Evolutionary conservation across 2,797 vertebrate genomes (phyloP).

Genomic region (Coregonus ussuriensis): DNA sequence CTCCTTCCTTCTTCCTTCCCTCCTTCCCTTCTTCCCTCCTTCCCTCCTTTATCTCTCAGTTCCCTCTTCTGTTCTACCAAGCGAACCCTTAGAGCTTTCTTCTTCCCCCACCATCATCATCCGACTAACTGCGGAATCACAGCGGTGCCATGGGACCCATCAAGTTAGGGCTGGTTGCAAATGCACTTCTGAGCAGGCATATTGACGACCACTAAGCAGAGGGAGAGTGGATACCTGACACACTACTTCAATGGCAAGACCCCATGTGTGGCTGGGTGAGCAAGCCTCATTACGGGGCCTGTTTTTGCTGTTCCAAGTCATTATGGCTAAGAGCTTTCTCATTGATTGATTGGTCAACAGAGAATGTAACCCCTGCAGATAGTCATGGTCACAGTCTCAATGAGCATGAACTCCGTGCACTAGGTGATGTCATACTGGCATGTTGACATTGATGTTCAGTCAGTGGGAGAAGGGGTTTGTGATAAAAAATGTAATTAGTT

Average conservation of each 20-base stretch:
- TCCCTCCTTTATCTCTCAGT: background rate
- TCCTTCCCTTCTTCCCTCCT: background rate
- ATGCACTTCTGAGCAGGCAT: slow-evolving; percentile 7
- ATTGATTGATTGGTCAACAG: slow-evolving; percentile 10
- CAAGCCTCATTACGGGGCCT: background rate
- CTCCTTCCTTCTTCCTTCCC: too few relatives aligned
- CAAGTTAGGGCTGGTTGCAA: background rate
- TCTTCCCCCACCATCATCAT: too few relatives aligned
- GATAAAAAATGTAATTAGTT: background rate
- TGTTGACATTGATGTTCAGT: background rate
- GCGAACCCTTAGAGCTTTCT: background rate
- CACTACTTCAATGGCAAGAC: background rate
- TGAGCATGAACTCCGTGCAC: background rate
- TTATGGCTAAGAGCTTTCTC: slow-evolving; percentile 12
- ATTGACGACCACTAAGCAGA: background rate
- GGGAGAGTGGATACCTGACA: slow-evolving; percentile 3
- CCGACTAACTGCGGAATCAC: background rate
- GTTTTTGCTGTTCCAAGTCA: slow-evolving; percentile 2
- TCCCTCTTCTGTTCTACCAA: background rate
- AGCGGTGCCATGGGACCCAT: background rate
- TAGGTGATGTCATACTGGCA: background rate
- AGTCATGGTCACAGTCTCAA: background rate
- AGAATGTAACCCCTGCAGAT: background rate
- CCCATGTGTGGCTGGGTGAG: slow-evolving; percentile 1
- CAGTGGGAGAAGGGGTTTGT: background rate